Evolutionary conservation across 2,888 invertebrate species (phyloP), one percentile per base, ranked within the genome.

Genomic region (Phyllotreta cruciferae): DNA sequence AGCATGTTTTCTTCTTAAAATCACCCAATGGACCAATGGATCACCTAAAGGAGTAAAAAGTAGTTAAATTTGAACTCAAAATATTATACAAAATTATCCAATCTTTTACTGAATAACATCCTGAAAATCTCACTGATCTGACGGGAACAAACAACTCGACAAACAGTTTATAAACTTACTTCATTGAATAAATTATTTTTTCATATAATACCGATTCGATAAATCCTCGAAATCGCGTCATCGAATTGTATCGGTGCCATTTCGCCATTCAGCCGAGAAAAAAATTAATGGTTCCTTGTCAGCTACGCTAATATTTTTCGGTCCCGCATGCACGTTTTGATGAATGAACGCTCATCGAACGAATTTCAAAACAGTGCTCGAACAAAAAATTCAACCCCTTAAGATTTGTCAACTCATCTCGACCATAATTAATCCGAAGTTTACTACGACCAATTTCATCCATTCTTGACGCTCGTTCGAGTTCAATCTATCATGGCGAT

Each of bases 351-450:
- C 37, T 58, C 49, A 56, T 56, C 49, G 53, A 64, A 60, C 62
- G 64, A 61, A 63, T 50, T 66, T 56, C 60, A 64, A 61, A 64
- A 68, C 60, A 62, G 66, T 66, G 62, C 66, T 62, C 55, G 45
- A 63, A 61, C 57, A 58, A 63, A 65, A 68, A 64, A 66, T 60
- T 60, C 61, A 64, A 66, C 65, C 66, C 68, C 66, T 66, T 66
- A 67, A 69, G 70, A 73, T 73, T 73, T 73, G 72, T 72, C 72
- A 72, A 72, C 70, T 72, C 72, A 72, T 70, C 68, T 68, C 65
- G 45, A 61, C 49, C 65, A 70, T 70, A 72, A 73, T 72, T 70
- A 71, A 72, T 71, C 67, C 67, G 61, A 52, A 63, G 35, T 57
- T 52, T 56, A 64, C 62, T 61, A 66, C 70, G 69, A 61, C 44